phyloP scores from a whole-genome alignment of 2,113 vertebrate genomes.

The Pachycephala philippinensis region DNA sequence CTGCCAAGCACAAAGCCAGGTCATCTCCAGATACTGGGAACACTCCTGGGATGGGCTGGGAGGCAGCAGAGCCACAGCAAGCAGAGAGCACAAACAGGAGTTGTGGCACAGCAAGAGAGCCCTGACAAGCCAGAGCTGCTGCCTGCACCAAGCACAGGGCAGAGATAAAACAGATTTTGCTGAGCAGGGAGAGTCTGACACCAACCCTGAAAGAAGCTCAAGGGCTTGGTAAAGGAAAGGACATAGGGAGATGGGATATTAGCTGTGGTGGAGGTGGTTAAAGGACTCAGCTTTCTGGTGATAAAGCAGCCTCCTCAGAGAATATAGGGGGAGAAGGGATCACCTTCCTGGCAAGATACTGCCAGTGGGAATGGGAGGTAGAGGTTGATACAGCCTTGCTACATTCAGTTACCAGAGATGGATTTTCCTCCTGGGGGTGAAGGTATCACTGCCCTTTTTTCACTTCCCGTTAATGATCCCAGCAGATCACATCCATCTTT shows the following conservation, averaged over 20 bases:
- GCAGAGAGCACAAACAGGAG: background rate
- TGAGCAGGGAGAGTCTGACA: background rate
- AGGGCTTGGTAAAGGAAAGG: background rate
- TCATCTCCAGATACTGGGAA: background rate
- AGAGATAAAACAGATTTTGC: background rate
- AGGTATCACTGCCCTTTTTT: conserved; percentile 12
- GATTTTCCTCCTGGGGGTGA: conserved; percentile 20
- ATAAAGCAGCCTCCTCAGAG: background rate
- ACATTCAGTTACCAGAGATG: background rate
- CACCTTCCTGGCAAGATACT: background rate
- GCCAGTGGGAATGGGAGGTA: accelerated
- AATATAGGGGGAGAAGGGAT: background rate
- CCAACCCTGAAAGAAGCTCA: background rate
- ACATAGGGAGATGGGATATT: background rate
- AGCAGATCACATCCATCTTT: conserved; percentile 22
- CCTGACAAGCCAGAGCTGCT: background rate
- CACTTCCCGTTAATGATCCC: conserved; percentile 6
- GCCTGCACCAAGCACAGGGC: background rate
- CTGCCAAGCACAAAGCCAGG: background rate
- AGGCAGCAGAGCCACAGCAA: background rate
- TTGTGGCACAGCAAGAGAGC: background rate
- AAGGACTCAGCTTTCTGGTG: background rate
- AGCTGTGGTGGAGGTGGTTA: background rate
- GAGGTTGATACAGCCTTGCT: background rate
- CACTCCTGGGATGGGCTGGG: background rate